Percentiles rank a stretch among this genome's conserved stretches.
Conservation (phyloP, 2,888 invertebrate genomes). For the Melieria omissa region DNA sequence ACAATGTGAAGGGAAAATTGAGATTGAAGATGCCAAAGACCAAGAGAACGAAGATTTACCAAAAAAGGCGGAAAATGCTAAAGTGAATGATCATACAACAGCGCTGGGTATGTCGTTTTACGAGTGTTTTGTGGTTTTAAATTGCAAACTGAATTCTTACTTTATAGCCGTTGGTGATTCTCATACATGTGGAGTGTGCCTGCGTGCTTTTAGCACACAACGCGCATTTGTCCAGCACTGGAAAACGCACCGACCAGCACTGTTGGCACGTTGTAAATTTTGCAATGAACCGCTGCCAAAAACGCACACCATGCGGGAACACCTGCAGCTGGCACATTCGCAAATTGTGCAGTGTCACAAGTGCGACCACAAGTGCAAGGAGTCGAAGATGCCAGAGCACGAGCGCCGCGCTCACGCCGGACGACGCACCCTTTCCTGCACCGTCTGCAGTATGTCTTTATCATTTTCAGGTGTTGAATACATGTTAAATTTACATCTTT, state of each 20-base stretch:
- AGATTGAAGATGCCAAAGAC: no score
- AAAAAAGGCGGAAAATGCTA: no score
- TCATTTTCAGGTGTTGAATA: not conserved
- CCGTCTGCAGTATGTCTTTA: conserved; percentile 48
- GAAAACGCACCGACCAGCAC: not conserved
- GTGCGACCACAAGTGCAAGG: conserved; percentile 42
- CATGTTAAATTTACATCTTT: not conserved
- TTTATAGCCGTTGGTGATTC: not conserved
- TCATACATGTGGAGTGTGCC: not conserved
- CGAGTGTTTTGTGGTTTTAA: not conserved
- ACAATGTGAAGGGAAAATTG: no score
- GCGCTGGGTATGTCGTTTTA: no score
- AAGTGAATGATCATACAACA: no score
- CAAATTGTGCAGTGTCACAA: conserved; percentile 37
- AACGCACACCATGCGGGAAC: conserved; percentile 27
- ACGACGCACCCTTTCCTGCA: conserved; percentile 44
- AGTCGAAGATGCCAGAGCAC: conserved; percentile 42
- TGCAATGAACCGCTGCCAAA: conserved; percentile 39
- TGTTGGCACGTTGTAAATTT: conserved; percentile 38
- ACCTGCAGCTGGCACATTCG: conserved; percentile 39
- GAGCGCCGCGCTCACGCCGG: conserved; percentile 38
- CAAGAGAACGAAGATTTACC: no score
- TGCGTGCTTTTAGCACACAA: not conserved
- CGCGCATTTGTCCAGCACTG: conserved; percentile 7
- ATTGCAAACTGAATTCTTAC: not conserved